Base-by-base conservation (phyloP, 2,797 vertebrate species). In the Coranthus polyacanthus region DNA sequence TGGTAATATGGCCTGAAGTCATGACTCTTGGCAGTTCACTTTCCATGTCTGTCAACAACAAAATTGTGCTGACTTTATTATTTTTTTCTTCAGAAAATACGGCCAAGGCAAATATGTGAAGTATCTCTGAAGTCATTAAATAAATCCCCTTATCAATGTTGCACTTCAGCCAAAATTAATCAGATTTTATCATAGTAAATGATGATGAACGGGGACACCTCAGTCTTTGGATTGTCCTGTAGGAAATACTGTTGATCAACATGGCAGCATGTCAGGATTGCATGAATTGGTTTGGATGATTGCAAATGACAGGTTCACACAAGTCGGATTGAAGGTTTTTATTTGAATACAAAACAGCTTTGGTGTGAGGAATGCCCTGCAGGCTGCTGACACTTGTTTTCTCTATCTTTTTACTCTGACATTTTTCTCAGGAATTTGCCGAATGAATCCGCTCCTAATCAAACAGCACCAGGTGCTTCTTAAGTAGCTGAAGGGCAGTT, bases 271-370 rank as follows among this genome's bases (percentile, higher is more conserved):
- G 66, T 61, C 32, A 34, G n/a, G 29, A 55, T 16, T 2, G 39
- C 24, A 60, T 75, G 10, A 75, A 76, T 86, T 52, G 49, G 21
- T 21, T 36, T 1, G 2, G 12, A 45, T 68, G 22, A 45, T n/a
- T 41, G 20, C 50, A 49, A 66, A 53, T 54, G 74, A 66, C 90
- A 85, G 64, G 84, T 76, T 80, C 38, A 20, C 37, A 53, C 89
- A 88, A 44, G 85, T 73, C 63, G 24, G 52, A 56, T 41, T 44
- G 55, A 63, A 75, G 26, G 1, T 2, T 73, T 59, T 66, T 2
- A 22, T 5, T 56, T 29, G 11, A 77, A 85, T 52, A 47, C 37
- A 64, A 68, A 53, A 17, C 72, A 77, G 79, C 58, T 64, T 58
- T 0, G 0, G 37, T 6, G 41, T 42, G 75, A 75, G 59, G 51